A percentile compares a stretch with the other conserved stretches of the same genome.
These are phyloP conservation scores for Lerema accius DNA, from an alignment of 1,140 invertebrate species.

Conservation along the genomic window DNA sequence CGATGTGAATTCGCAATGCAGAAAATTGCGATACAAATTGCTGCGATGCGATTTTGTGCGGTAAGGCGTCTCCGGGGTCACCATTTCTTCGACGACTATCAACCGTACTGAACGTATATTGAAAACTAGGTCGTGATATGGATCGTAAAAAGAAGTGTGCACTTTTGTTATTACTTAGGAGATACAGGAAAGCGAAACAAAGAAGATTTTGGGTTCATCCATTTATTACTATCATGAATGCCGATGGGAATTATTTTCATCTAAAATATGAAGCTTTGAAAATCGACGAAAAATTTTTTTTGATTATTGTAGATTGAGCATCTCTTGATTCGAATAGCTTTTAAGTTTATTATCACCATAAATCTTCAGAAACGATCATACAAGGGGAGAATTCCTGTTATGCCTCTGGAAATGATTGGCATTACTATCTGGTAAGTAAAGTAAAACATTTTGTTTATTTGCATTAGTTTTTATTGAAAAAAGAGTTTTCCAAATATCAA, in stretches of 20 bases:
- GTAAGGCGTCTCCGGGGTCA: constrained; percentile 16
- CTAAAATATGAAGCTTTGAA: constrained; percentile 47
- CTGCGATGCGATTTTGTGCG: constrained; percentile 27
- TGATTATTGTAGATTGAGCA: constrained; percentile 50
- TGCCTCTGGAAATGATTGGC: constrained; percentile 41
- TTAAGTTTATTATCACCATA: constrained; percentile 46
- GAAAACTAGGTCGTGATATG: constrained; percentile 36
- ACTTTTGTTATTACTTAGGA: constrained; percentile 28
- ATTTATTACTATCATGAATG: constrained; percentile 48
- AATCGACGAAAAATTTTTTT: constrained; percentile 45
- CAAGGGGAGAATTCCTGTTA: constrained; percentile 34
- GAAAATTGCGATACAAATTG: constrained; percentile 30
- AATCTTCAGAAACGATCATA: constrained; percentile 46
- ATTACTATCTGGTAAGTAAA: constrained; percentile 46
- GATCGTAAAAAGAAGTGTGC: constrained; percentile 34
- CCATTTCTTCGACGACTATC: constrained; percentile 12
- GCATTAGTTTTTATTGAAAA: constrained; percentile 41
- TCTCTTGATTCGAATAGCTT: constrained; percentile 50
- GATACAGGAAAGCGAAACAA: constrained; percentile 42
- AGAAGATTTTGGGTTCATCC: constrained; percentile 49
- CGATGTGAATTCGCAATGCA: too few relatives aligned
- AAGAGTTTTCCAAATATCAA: constrained; percentile 38
- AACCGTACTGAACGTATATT: constrained; percentile 39
- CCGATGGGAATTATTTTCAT: constrained; percentile 45
- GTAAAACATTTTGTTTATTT: constrained; percentile 45